These are phyloP conservation scores for Corythornis vintsioides DNA, from an alignment of 2,113 vertebrate species.

Conservation along the genomic window DNA sequence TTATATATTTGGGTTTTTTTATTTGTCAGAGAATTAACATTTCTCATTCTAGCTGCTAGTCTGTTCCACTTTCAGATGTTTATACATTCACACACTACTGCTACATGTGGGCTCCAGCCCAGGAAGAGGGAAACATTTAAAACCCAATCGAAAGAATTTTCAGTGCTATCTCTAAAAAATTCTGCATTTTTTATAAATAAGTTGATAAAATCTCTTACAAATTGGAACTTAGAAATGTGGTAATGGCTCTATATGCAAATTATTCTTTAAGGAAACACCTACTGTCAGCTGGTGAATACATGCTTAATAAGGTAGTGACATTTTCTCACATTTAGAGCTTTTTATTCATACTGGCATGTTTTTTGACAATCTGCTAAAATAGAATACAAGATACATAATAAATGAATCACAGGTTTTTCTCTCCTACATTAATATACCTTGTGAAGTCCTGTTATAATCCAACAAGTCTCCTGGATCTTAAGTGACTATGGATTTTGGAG, in stretches of 20 bases:
- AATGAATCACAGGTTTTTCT: neutral
- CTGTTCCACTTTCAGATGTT: neutral
- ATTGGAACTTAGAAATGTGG: neutral
- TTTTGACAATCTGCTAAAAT: conserved; percentile 21
- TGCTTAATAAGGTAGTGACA: conserved; percentile 6
- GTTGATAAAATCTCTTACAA: neutral
- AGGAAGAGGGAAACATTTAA: neutral
- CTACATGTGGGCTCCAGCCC: neutral
- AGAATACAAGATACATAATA: neutral
- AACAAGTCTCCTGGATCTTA: neutral
- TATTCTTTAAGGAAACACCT: neutral
- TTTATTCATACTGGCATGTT: conserved; percentile 15
- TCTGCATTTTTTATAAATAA: neutral
- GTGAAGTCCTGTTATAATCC: neutral
- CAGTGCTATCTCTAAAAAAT: neutral
- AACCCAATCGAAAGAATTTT: neutral
- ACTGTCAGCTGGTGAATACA: neutral
- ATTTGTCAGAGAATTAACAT: neutral
- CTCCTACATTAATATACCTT: neutral
- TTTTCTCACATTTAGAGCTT: neutral
- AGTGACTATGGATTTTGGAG: neutral
- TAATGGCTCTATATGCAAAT: neutral
- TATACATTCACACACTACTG: neutral
- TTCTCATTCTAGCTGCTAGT: neutral
- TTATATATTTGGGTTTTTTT: neutral